Base-by-base conservation (phyloP, 2,113 vertebrate species). In the Apaloderma vittatum region DNA sequence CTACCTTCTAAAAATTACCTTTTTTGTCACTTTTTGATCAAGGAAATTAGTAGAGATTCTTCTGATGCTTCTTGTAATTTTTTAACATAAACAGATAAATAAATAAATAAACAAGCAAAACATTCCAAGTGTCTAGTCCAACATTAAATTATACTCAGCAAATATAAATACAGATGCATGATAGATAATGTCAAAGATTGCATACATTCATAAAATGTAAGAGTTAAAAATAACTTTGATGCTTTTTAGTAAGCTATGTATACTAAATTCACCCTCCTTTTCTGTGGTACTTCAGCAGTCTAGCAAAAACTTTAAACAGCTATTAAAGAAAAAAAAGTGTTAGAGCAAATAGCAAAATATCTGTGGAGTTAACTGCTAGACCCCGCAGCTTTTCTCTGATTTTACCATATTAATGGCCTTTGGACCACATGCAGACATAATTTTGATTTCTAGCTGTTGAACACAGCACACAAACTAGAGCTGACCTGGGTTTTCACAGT, bases 61-160 rank as follows among this genome's bases (percentile, higher is more conserved):
- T 83, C 45, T 30, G 46, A 93, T 78, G 54, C n/a, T 78, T 93
- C 49, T 81, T 34, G 76, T 81, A 80, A 61, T 75, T 80, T 67
- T 90, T 80, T 75, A 74, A 72, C 54, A 81, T 46, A 84, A 96
- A 87, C 40, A 75, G n/a, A 62, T 3, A 73, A 68, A 74, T 57
- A n/a, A 30, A 2, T 27, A 9, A 48, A 84, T 62, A 67, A 36
- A 46, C 17, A 10, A 11, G 45, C 16, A 21, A 74, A 67, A 49
- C 51, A 75, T 52, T 90, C 19, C 32, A 68, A 76, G 46, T 16
- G n/a, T 74, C 43, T 90, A 57, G 51, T 61, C 58, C 79, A 74
- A 59, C 66, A 77, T 74, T 63, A 93, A 92, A 40, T 74, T 29
- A 40, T 46, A 40, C 32, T 81, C 49, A 66, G 30, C 48, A 91